Evolutionary conservation across 2,888 invertebrate species (phyloP), one percentile per base, ranked within the genome.

Genomic region (Lamellibrachia columna): DNA sequence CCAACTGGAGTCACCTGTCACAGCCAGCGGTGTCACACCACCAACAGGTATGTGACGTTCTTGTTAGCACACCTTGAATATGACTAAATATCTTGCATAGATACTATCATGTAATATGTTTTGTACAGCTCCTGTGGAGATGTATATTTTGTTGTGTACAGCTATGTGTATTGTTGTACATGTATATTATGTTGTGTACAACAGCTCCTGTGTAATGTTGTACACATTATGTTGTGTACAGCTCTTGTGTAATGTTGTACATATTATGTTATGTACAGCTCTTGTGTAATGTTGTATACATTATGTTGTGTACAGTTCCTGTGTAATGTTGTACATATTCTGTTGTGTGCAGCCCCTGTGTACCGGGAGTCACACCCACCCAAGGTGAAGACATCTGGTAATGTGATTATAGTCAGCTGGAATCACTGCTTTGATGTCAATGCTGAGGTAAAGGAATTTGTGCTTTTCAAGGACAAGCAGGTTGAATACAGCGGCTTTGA

Each of bases 381-480:
- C 2, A 93, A 92, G 3, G 91, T 96, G 55, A 92, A 93, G 53
- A 95, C 95, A 93, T 95, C 95, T 92, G 95, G 94, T 6, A 94
- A 95, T 22, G 94, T 96, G 6, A 53, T 91, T 22, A 93, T 95
- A 9, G 94, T 96, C 90, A 95, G 96, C 94, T 96, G 96, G 96
- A 94, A 94, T 0, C 90, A 93, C 0, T 95, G 95, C 7, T 96
- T 96, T 93, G 92, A 92, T 11, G 94, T 96, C 92, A 96, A 96
- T 93, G 95, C 95, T 91, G 94, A 94, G 92, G 94, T 96, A 90
- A 91, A 93, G 15, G 94, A 95, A 92, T 96, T 95, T 93, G 93
- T 94, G 8, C 93, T 96, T 58, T 93, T 94, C 8, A 94, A 94
- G 90, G 95, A 95, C 92, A 94, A 94, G 3, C 92, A 92, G 53